A percentile compares a stretch with the other conserved stretches of the same genome.
These are phyloP conservation scores for Stomorhina lunata DNA, from an alignment of 2,888 invertebrate species.

Conservation along the genomic window DNA sequence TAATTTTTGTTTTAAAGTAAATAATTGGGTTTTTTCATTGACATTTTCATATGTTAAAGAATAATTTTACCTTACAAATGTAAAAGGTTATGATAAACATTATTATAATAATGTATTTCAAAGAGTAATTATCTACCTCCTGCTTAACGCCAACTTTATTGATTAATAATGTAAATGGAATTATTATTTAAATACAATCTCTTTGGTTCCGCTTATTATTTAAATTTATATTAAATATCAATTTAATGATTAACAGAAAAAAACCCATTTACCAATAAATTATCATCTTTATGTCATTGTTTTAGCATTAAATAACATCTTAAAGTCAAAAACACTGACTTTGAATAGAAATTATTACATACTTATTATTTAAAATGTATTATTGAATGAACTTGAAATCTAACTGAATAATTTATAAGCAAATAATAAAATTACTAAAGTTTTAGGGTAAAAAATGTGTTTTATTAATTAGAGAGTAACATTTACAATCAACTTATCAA, in stretches of 20 bases:
- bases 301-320: constrained; percentile 3
- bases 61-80: too few species aligned
- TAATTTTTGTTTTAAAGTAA: too few species aligned
- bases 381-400: background rate
- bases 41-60: too few species aligned
- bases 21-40: too few species aligned
- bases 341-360: background rate
- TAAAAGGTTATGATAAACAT: background rate
- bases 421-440: background rate
- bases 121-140: background rate
- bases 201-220: constrained; percentile 29
- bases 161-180: background rate
- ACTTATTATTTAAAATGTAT: background rate
- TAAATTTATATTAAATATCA: background rate
- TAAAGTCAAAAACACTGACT: background rate
- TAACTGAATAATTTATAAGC: background rate
- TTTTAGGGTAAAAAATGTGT: too few species aligned
- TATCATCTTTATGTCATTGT: constrained; percentile 10
- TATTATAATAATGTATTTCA: background rate
- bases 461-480: too few species aligned
- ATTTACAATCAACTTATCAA: too few species aligned
- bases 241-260: constrained; percentile 3
- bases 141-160: background rate
- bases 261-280: constrained; percentile 3
- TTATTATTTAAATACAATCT: background rate